These are phyloP conservation scores for Tholera decimalis DNA, from an alignment of 2,888 invertebrate species.

Conservation along the genomic window DNA sequence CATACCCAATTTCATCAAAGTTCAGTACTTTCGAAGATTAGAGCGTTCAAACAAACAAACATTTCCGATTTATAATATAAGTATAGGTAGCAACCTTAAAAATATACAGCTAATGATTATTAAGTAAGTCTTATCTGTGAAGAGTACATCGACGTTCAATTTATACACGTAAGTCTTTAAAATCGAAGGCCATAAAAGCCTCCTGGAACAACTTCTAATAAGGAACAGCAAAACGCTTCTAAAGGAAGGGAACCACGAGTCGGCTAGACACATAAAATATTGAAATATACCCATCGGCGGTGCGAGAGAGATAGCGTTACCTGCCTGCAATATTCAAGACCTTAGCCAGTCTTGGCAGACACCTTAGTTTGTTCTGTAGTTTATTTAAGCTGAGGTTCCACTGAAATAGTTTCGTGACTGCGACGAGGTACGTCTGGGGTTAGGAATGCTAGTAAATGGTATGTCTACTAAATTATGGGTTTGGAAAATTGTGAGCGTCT, in stretches of 20 bases:
- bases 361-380: constrained; percentile 69
- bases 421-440: constrained; percentile 43
- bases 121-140: not conserved
- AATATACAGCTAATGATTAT: not conserved
- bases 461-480: constrained; percentile 36
- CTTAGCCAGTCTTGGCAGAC: constrained; percentile 72
- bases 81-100: not conserved
- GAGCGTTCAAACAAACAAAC: too few relatives aligned
- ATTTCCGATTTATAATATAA: too few relatives aligned
- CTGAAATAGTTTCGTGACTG: constrained; percentile 67
- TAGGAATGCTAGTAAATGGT: constrained; percentile 32
- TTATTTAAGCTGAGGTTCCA: constrained; percentile 66
- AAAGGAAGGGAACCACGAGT: constrained; percentile 63
- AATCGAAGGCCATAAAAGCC: constrained; percentile 30
- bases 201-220: constrained; percentile 20
- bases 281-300: constrained; percentile 69
- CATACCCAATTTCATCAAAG: too few relatives aligned
- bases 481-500: constrained; percentile 22
- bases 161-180: not conserved
- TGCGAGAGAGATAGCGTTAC: constrained; percentile 62
- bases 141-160: not conserved
- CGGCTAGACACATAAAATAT: constrained; percentile 79
- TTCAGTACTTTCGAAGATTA: too few relatives aligned
- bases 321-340: constrained; percentile 77
- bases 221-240: constrained; percentile 53